A percentile compares a stretch with the other conserved stretches of the same genome.
Evolutionary conservation across 2,113 vertebrate species (phyloP).

Genomic region (Hydrochoerus hydrochaeris): DNA sequence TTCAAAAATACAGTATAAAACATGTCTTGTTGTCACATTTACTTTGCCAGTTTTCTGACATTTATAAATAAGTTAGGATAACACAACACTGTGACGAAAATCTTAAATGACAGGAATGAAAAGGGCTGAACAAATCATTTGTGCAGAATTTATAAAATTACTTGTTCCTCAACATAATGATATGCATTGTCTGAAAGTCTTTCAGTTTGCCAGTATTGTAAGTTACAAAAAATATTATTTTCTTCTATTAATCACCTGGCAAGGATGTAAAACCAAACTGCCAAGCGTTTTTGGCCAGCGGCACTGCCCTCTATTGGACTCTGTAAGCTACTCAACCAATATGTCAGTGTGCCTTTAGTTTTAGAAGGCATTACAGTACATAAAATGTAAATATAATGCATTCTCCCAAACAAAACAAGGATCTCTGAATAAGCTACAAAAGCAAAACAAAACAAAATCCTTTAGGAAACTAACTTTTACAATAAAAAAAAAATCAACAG

Average conservation of each 20-base stretch:
- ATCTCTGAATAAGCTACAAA: too few relatives aligned
- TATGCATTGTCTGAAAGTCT: slow-evolving; percentile 10
- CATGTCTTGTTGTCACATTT: not conserved
- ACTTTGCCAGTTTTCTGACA: not conserved
- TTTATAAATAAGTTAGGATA: not conserved
- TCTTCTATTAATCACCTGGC: not conserved
- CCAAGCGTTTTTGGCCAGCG: not conserved
- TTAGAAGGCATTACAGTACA: too few relatives aligned
- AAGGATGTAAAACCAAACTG: not conserved
- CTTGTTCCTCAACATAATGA: not conserved
- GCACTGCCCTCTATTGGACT: slow-evolving; percentile 69
- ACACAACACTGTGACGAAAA: not conserved
- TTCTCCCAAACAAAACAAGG: too few relatives aligned
- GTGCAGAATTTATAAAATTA: not conserved
- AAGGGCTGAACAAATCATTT: not conserved
- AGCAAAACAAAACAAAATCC: too few relatives aligned
- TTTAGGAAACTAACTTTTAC: too few relatives aligned
- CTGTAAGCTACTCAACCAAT: not conserved
- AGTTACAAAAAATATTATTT: not conserved
- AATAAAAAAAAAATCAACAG: too few relatives aligned
- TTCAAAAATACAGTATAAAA: slow-evolving; percentile 13
- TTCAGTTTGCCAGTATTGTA: too few relatives aligned
- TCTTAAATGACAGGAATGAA: slow-evolving; percentile 5
- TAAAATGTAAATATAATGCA: too few relatives aligned
- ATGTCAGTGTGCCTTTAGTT: not conserved